A percentile compares a stretch with the other conserved stretches of the same genome.
These are phyloP conservation scores for Myotis brandtii DNA, from an alignment of 2,113 vertebrate species.

Conservation along the genomic window DNA sequence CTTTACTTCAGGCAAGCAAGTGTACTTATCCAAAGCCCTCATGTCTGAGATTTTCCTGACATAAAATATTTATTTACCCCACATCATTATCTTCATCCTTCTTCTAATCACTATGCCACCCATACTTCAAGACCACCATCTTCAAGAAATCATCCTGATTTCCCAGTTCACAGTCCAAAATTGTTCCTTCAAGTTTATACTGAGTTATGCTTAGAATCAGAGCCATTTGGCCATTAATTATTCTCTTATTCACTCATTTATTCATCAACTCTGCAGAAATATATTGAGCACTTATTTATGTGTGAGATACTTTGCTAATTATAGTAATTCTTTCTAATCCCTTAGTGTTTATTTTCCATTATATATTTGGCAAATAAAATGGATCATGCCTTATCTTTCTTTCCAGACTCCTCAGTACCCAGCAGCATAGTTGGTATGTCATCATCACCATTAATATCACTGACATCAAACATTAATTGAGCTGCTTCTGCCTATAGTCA, in stretches of 20 bases:
- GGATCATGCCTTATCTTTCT: background rate
- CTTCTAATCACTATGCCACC: background rate
- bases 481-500: background rate
- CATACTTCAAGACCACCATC: background rate
- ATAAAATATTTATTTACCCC: background rate
- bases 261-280: background rate
- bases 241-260: background rate
- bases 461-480: background rate
- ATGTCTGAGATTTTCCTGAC: background rate
- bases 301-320: background rate
- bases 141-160: background rate
- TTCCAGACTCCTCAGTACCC: background rate
- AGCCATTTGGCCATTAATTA: background rate
- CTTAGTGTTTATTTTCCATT: constrained; percentile 1
- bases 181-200: background rate
- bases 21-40: background rate
- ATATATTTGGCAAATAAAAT: constrained; percentile 34
- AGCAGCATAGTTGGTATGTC: background rate
- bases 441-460: background rate
- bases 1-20: background rate
- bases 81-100: background rate
- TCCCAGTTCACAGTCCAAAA: background rate
- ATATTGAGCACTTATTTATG: background rate
- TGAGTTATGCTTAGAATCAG: background rate
- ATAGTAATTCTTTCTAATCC: background rate